Conservation (phyloP, 2,113 vertebrate genomes). For the Deroptyus accipitrinus region DNA sequence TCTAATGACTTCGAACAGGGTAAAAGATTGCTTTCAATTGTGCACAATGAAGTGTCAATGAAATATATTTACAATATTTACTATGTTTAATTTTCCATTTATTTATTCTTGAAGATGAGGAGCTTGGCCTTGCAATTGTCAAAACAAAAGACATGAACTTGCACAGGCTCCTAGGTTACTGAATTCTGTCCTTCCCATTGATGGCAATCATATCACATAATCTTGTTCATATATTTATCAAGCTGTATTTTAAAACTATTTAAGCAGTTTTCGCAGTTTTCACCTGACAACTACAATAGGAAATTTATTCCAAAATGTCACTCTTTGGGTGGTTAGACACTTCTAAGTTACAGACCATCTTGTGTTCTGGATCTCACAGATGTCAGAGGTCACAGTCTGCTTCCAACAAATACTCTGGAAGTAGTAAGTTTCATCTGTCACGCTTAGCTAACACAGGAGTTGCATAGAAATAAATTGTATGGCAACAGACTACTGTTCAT, state of each 20-base stretch:
- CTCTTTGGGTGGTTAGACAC: not conserved
- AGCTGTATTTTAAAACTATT: not conserved
- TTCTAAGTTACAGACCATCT: not conserved
- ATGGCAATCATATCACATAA: not conserved
- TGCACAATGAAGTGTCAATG: not conserved
- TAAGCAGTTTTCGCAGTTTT: not conserved
- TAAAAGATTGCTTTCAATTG: constrained; percentile 30
- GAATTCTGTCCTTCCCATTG: not conserved
- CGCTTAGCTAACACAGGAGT: not conserved
- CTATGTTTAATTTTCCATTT: constrained; percentile 29
- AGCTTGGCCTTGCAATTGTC: not conserved
- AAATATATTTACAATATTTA: constrained; percentile 57
- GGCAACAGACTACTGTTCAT: not conserved
- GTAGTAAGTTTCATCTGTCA: not conserved
- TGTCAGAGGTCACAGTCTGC: not conserved
- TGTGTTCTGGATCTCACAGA: not conserved
- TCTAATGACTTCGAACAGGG: not conserved
- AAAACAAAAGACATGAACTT: not conserved
- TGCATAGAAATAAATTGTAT: not conserved
- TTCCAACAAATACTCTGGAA: not conserved
- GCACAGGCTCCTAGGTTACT: not conserved
- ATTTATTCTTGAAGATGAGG: constrained; percentile 7
- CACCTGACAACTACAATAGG: not conserved
- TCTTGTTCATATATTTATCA: not conserved
- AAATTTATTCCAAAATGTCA: not conserved